A percentile compares a stretch with the other conserved stretches of the same genome.
Evolutionary conservation across 1,140 invertebrate genomes (phyloP).

Genomic region (Apis florea): DNA sequence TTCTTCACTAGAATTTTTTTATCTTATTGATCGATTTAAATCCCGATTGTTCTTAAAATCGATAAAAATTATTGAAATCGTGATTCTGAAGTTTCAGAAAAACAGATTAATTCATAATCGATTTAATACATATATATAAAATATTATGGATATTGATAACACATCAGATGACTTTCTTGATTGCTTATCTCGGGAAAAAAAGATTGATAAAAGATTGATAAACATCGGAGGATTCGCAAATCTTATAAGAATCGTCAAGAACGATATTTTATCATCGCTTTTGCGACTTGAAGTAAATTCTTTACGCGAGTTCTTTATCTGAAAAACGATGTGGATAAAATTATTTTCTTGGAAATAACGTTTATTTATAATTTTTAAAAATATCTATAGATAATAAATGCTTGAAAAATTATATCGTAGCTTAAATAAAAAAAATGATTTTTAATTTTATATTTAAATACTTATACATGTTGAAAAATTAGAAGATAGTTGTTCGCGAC

Average conservation of each 20-base stretch:
- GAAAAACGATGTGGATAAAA: background rate
- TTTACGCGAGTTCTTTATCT: background rate
- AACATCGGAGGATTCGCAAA: background rate
- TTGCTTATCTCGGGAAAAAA: background rate
- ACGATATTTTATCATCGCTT: background rate
- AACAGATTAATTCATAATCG: background rate
- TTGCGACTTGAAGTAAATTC: background rate
- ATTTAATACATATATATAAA: background rate
- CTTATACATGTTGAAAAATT: background rate
- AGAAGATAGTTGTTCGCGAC: background rate
- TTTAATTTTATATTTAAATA: too few relatives aligned
- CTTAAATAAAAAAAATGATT: too few relatives aligned
- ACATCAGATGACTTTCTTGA: conserved; percentile 10
- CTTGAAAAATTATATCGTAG: too few relatives aligned
- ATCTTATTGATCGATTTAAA: background rate
- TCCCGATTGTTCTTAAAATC: background rate
- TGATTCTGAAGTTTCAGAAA: conserved; percentile 1
- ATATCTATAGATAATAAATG: too few relatives aligned
- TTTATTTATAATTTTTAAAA: too few relatives aligned
- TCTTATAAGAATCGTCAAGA: background rate
- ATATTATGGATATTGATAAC: conserved; percentile 49
- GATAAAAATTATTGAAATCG: background rate
- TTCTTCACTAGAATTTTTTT: background rate
- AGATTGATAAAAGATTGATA: too few relatives aligned
- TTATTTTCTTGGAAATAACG: too few relatives aligned